Conservation (phyloP, 1,140 invertebrate species). For the Pristionchus pacificus region DNA sequence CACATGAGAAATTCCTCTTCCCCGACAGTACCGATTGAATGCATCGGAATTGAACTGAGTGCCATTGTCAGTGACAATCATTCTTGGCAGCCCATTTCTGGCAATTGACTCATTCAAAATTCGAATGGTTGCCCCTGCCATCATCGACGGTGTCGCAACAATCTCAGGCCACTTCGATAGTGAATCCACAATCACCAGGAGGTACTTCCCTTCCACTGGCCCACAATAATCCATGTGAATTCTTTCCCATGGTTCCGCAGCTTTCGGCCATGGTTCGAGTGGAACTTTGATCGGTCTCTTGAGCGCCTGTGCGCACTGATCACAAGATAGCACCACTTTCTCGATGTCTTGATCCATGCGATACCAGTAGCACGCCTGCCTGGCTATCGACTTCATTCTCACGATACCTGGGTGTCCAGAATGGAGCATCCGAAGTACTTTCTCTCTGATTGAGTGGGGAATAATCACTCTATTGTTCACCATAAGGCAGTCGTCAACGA, state of each 20-base stretch:
- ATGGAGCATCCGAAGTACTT: conserved; percentile 50
- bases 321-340: conserved; percentile 58
- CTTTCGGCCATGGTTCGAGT: conserved; percentile 36
- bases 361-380: conserved; percentile 60
- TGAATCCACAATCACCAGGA: conserved; percentile 60
- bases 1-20: conserved; percentile 40
- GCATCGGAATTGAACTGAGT: conserved; percentile 50
- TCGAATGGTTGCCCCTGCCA: conserved; percentile 11
- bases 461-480: conserved; percentile 36
- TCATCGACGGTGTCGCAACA: conserved; percentile 19
- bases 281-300: conserved; percentile 25
- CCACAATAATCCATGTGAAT: conserved; percentile 60
- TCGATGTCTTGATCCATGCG: conserved; percentile 61
- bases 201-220: conserved; percentile 49
- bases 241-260: conserved; percentile 47
- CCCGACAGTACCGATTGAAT: conserved; percentile 48
- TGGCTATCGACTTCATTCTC: conserved; percentile 55
- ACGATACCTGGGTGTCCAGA: conserved; percentile 48
- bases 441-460: conserved; percentile 34
- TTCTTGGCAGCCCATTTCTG: conserved; percentile 38
- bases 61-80: conserved; percentile 57
- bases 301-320: conserved; percentile 50
- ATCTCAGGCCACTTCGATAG: conserved; percentile 63
- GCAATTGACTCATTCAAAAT: conserved; percentile 33
- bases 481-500: conserved; percentile 38